These are phyloP conservation scores for Gymnoscopelus microlampas DNA, from an alignment of 2,797 vertebrate genomes.

Conservation along the genomic window DNA sequence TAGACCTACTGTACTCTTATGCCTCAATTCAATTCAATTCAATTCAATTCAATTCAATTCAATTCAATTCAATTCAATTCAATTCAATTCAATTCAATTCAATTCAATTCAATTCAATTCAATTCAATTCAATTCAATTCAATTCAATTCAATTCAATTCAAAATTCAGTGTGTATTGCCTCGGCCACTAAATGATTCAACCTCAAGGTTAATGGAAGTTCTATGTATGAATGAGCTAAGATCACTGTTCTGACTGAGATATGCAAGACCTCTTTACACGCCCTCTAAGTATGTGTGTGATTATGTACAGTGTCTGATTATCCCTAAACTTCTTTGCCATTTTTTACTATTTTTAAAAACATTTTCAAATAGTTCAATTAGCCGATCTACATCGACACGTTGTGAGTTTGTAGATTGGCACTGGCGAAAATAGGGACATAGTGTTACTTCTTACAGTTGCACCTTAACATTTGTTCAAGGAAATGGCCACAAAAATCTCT, in stretches of 20 bases:
- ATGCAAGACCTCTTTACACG: slow-evolving; percentile 2
- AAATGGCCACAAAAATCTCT: neutral
- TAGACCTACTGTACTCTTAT: neutral
- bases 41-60: neutral
- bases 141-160: neutral
- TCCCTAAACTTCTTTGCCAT: too few relatives aligned
- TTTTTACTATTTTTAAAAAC: too few relatives aligned
- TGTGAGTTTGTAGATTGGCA: too few relatives aligned
- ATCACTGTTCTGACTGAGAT: slow-evolving; percentile 20
- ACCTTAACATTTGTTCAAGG: neutral
- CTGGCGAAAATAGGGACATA: neutral
- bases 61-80: neutral
- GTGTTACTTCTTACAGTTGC: neutral
- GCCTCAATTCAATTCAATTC: neutral
- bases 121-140: neutral
- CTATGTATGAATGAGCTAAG: slow-evolving; percentile 33
- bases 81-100: neutral
- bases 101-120: neutral
- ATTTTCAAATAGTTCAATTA: too few relatives aligned
- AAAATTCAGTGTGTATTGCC: slow-evolving; percentile 36
- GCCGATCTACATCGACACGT: too few relatives aligned
- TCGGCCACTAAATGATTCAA: slow-evolving; percentile 15
- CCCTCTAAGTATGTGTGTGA: slow-evolving; percentile 25
- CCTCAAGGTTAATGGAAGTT: slow-evolving; percentile 53
- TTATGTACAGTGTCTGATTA: slow-evolving; percentile 17